phyloP scores from a whole-genome alignment of 1,140 invertebrate genomes.

The Sipha flava region DNA sequence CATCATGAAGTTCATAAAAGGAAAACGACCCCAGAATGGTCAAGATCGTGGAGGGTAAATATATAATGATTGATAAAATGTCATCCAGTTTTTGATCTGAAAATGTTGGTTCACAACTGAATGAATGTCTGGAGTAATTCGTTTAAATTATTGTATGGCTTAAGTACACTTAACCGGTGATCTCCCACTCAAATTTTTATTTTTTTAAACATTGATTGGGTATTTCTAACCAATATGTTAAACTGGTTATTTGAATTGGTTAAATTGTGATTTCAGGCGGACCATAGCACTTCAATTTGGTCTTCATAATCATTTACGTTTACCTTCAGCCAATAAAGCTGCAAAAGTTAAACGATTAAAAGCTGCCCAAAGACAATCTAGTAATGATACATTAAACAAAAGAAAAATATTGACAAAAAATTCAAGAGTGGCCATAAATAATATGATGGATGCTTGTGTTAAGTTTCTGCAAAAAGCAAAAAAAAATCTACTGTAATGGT shows the following conservation, averaged over 20 bases:
- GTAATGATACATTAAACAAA: not conserved
- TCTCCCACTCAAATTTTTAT: no score
- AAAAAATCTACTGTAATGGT: not conserved
- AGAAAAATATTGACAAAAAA: not conserved
- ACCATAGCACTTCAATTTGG: not conserved
- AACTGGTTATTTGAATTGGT: not conserved
- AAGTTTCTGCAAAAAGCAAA: slow-evolving; percentile 15
- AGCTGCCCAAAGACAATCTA: not conserved
- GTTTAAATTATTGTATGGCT: no score
- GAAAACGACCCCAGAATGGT: slow-evolving; percentile 10
- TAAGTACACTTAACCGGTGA: no score
- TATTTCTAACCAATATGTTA: no score
- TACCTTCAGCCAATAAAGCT: not conserved
- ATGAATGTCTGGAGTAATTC: not conserved
- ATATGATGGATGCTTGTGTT: slow-evolving; percentile 9
- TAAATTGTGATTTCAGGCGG: not conserved
- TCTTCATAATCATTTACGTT: not conserved
- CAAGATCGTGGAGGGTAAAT: slow-evolving; percentile 2
- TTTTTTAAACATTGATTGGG: no score
- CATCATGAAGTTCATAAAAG: slow-evolving; percentile 21
- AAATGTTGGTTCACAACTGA: not conserved
- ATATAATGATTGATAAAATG: no score
- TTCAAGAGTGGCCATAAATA: not conserved
- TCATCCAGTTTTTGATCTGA: no score
- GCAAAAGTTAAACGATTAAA: not conserved